A percentile compares a stretch with the other conserved stretches of the same genome.
Evolutionary conservation across 2,888 invertebrate genomes (phyloP).

Genomic region (Lottia gigantea): DNA sequence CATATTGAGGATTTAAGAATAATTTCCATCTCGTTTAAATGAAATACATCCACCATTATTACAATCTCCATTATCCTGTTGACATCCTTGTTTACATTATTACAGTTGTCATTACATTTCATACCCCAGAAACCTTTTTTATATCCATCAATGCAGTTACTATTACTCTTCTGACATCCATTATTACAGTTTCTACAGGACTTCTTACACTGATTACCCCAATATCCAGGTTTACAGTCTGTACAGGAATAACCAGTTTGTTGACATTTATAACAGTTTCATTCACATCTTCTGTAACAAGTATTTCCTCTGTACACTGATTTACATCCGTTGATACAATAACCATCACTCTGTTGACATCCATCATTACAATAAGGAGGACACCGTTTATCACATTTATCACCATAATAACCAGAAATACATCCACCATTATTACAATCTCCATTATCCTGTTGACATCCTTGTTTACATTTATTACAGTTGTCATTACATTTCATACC

Average conservation of each 20-base stretch:
- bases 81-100: no score
- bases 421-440: no score
- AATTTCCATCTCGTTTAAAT: no score
- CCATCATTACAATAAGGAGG: conserved; percentile 17
- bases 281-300: conserved; percentile 14
- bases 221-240: no score
- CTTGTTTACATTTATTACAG: no score
- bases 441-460: no score
- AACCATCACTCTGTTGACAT: conserved; percentile 12
- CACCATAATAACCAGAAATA: conserved; percentile 2
- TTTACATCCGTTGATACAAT: not conserved
- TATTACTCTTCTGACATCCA: conserved; percentile 12
- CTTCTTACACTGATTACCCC: no score
- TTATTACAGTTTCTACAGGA: conserved; percentile 3
- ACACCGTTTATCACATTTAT: conserved; percentile 12
- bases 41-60: no score
- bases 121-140: not conserved
- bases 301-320: not conserved
- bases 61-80: no score
- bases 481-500: conserved; percentile 5
- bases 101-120: no score
- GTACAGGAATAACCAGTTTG: no score
- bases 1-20: no score
- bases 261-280: not conserved
- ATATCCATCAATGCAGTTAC: not conserved